These are phyloP conservation scores for Acanthococcus lagerstroemiae DNA, from an alignment of 2,888 invertebrate species.

Conservation along the genomic window DNA sequence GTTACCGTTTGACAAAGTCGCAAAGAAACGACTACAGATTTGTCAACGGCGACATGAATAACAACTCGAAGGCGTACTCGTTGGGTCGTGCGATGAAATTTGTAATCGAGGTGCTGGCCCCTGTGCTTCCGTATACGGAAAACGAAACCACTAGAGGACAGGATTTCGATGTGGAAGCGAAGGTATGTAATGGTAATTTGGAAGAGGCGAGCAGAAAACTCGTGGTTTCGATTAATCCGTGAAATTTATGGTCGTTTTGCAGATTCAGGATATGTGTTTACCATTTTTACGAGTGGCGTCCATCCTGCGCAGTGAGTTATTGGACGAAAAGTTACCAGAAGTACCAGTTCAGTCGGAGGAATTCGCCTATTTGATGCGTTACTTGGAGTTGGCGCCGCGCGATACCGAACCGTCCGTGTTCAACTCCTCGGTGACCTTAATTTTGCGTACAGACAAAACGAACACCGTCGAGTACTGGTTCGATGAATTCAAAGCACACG, in stretches of 20 bases:
- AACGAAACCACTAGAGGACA: too few species aligned
- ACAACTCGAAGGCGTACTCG: background rate
- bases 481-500: background rate
- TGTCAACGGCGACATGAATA: background rate
- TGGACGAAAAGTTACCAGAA: constrained; percentile 46
- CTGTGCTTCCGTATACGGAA: background rate
- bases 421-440: background rate
- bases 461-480: background rate
- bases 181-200: too few species aligned
- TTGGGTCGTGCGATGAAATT: background rate
- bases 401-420: background rate
- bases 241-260: too few species aligned
- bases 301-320: constrained; percentile 69
- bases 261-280: constrained; percentile 49
- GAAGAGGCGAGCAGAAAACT: too few species aligned
- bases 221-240: too few species aligned
- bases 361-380: constrained; percentile 66
- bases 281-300: constrained; percentile 77
- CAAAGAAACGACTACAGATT: too few species aligned
- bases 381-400: constrained; percentile 46
- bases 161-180: too few species aligned
- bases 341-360: constrained; percentile 49
- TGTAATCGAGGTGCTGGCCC: background rate
- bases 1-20: background rate
- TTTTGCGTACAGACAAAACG: background rate